phyloP scores from a whole-genome alignment of 2,113 vertebrate species.

The Gymnobelideus leadbeateri region DNA sequence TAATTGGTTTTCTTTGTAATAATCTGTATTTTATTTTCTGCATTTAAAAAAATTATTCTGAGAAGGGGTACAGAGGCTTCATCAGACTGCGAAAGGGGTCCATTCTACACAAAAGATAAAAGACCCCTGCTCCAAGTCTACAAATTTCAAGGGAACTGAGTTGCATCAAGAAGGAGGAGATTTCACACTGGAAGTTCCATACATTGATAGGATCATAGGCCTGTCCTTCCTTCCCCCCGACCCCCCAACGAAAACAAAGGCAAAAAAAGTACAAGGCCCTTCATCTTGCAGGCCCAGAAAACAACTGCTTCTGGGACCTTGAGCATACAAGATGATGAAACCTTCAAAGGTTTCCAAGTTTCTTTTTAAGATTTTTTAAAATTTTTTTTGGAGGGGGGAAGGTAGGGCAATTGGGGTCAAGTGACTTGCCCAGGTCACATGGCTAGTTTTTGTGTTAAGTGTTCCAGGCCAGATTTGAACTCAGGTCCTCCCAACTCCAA shows the following conservation, averaged over 20 bases:
- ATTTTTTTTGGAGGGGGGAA: too few relatives aligned
- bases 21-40: background rate
- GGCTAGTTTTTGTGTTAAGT: too few relatives aligned
- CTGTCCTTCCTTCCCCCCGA: too few relatives aligned
- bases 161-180: background rate
- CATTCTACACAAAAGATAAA: background rate
- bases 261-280: background rate
- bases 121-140: too few relatives aligned
- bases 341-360: slow-evolving; percentile 2
- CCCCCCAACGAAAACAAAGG: background rate
- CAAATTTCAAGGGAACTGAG: background rate
- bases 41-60: background rate
- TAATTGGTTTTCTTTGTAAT: background rate
- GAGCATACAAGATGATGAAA: background rate
- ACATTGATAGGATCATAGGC: background rate
- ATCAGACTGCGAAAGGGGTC: background rate
- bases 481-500: too few relatives aligned
- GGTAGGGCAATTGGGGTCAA: too few relatives aligned
- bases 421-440: too few relatives aligned
- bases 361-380: background rate
- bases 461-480: too few relatives aligned
- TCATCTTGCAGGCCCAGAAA: background rate
- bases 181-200: background rate
- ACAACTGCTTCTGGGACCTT: background rate
- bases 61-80: background rate